Percentiles rank a stretch among this genome's conserved stretches.
Conservation (phyloP, 2,888 invertebrate genomes). For the Pharmacophagus antenor region DNA sequence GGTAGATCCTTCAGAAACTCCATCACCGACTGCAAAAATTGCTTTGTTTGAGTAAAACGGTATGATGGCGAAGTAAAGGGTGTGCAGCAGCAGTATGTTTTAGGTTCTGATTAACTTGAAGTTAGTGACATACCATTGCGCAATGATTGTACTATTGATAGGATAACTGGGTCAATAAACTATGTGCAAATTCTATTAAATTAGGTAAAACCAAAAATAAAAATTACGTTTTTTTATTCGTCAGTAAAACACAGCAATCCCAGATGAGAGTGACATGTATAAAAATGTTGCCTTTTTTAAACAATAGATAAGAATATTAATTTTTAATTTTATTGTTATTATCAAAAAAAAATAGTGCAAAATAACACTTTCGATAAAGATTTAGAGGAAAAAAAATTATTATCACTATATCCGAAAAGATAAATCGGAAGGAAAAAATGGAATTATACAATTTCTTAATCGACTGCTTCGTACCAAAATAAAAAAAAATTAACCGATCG, state of each 20-base stretch:
- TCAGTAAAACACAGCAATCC: constrained; percentile 44
- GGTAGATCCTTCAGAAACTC: constrained; percentile 96
- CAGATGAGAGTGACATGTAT: constrained; percentile 61
- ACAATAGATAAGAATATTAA: not conserved
- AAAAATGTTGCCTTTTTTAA: constrained; percentile 29
- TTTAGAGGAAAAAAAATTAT: no score
- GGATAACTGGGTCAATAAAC: constrained; percentile 25
- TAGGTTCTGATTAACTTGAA: constrained; percentile 28
- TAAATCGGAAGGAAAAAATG: no score
- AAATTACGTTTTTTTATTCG: constrained; percentile 43
- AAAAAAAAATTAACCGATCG: constrained; percentile 2
- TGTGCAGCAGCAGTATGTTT: constrained; percentile 39
- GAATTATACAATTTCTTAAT: no score
- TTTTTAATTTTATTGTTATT: no score
- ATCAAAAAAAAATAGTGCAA: no score
- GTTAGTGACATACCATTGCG: constrained; percentile 49
- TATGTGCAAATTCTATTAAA: constrained; percentile 42
- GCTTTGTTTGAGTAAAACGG: constrained; percentile 35
- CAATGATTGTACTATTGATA: constrained; percentile 10
- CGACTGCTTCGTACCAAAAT: not conserved
- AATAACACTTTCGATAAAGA: no score
- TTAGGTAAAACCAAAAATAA: constrained; percentile 51
- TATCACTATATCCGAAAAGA: no score
- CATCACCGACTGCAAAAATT: constrained; percentile 86
- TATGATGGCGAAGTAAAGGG: constrained; percentile 46